Base-by-base conservation (phyloP, 2,797 vertebrate genomes). In the Catharus ustulatus region DNA sequence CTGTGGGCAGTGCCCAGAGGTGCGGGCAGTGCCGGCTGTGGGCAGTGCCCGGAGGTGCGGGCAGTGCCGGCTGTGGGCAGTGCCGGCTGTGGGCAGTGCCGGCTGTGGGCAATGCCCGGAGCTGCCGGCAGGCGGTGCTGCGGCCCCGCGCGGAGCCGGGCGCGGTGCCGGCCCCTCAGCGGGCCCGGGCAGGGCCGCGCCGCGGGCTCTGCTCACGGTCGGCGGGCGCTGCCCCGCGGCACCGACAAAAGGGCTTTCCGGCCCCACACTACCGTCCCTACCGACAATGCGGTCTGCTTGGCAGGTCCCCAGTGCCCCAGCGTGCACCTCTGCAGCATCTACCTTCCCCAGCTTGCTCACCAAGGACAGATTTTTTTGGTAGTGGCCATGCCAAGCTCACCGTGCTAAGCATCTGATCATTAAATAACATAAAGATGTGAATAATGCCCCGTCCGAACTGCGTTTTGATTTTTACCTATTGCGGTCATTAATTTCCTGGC, bases 111-210 rank as follows among this genome's bases (percentile, higher is more conserved):
- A 29, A 24, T 59, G 18, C n/a, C 19, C 8, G 17, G 29, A 12
- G 1, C 12, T 30, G 67, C 57, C 66, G 23, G 81, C 74, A 67
- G 84, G 90, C 85, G 97, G 96, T 97, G 84, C 72, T 88, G 85
- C 24, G 13, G 51, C 16, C 49, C 49, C 40, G 40, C 40, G 40
- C 46, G 21, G 21, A 11, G 21, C 11, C 30, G 67, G 30, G 20
- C 27, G 48, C 36, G 34, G 55, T 20, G 30, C 13, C 23, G 32
- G 16, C 22, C 51, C 54, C 62, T 46, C 42, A 21, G 75, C 49
- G 62, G 49, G 21, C 18, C 27, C 15, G 51, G 51, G 23, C 63
- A 5, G 26, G 23, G 27, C 57, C 9, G 23, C 45, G 2, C 26
- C 13, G 52, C 43, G 43, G 45, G 8, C 36, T 0, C 30, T 5